phyloP scores from a whole-genome alignment of 2,113 vertebrate species.

The Rafetus swinhoei region DNA sequence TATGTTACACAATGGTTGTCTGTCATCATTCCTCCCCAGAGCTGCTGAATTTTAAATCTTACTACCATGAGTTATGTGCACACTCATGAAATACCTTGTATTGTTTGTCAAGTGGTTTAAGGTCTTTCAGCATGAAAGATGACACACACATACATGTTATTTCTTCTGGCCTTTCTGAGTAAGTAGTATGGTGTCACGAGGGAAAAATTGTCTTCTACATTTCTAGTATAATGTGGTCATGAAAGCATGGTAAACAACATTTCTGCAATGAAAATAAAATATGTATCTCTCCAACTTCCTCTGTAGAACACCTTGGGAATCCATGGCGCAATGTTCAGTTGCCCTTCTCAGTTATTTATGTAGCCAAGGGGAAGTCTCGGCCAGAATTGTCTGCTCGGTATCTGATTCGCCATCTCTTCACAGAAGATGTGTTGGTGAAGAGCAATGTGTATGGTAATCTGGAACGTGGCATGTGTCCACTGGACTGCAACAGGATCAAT shows the following conservation, averaged over 20 bases:
- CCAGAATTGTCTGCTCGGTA: constrained; percentile 80
- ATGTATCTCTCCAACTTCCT: not conserved
- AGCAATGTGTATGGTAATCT: constrained; percentile 80
- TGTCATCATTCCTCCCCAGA: not conserved
- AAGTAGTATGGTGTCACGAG: not conserved
- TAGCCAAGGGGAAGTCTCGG: constrained; percentile 70
- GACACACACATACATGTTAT: accelerated
- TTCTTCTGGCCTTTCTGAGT: not conserved
- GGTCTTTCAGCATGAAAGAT: not conserved
- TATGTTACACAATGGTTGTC: not conserved
- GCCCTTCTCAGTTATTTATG: constrained; percentile 69
- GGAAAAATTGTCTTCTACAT: not conserved
- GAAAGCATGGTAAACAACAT: not conserved
- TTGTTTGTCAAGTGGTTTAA: not conserved
- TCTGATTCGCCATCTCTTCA: constrained; percentile 81
- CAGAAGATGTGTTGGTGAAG: constrained; percentile 78
- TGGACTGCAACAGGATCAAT: constrained; percentile 79
- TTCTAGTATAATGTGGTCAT: not conserved
- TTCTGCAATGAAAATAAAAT: not conserved
- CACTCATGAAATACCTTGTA: not conserved
- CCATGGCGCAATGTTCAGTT: constrained; percentile 74
- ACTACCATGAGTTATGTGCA: not conserved
- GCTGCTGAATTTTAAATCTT: not conserved
- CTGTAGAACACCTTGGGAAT: constrained; percentile 78
- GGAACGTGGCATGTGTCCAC: constrained; percentile 69